Base-by-base conservation (phyloP, 2,888 invertebrate species). In the Xanthia togata region DNA sequence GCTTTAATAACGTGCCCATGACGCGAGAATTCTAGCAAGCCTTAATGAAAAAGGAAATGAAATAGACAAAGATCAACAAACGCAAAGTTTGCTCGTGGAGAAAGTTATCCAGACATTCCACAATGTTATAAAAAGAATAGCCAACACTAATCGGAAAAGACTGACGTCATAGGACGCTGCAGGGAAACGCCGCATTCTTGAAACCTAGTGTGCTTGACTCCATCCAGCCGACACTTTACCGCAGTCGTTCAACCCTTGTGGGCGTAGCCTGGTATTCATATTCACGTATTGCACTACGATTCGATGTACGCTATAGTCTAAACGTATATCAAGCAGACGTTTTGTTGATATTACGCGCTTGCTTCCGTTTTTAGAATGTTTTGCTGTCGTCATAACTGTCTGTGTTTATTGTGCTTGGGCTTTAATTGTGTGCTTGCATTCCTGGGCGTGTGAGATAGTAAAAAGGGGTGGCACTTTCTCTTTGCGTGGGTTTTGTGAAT, bases 201-300 rank as follows among this genome's bases (percentile, higher is more conserved):
- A 80, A 75, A 60, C 70, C 55, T 78, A 78, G 74, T 80, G 73
- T 79, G 77, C 85, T 80, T 79, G 77, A 78, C 69, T 82, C 71
- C 75, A 77, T 80, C 80, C 76, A 79, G 76, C 78, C 71, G 55
- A 60, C 75, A 69, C 81, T 79, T 64, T 70, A 69, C 63, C 59
- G 60, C 72, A 87, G 88, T 88, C 87, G 83, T 89, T 88, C 84
- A 88, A 89, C 88, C 85, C 69, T 78, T 50, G 85, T 88, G 78
- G 88, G 85, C 82, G 89, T 80, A 57, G 68, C 67, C 55, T 81
- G 79, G 84, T 78, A 83, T 89, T 74, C 82, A 81, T 85, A 82
- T 59, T 71, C 85, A 83, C 65, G 55, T 86, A 64, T 85, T 67
- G 82, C 81, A 76, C 79, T 72, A 78, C 62, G 44, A 44, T 70